Conservation (phyloP, 2,888 invertebrate genomes). For the Atrina japonica region DNA sequence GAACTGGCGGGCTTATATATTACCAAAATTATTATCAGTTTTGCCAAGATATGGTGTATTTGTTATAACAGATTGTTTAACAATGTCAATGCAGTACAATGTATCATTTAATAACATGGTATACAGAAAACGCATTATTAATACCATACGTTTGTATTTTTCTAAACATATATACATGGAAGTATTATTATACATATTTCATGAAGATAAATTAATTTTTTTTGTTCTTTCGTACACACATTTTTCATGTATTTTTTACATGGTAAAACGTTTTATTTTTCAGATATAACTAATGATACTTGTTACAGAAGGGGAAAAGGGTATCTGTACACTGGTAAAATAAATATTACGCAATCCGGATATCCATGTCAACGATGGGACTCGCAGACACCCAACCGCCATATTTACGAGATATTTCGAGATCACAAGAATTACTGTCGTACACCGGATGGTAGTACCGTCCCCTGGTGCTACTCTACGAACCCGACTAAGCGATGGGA, state of each 20-base stretch:
- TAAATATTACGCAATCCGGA: conserved; percentile 18
- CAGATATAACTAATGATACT: neutral
- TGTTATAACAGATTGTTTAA: too few species aligned
- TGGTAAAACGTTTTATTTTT: neutral
- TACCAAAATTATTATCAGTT: too few species aligned
- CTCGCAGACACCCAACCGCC: conserved; percentile 18
- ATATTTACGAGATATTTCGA: neutral
- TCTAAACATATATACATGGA: too few species aligned
- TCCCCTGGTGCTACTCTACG: conserved; percentile 24
- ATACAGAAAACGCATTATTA: too few species aligned
- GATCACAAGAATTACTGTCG: conserved; percentile 18
- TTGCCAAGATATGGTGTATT: too few species aligned
- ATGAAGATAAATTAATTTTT: too few species aligned
- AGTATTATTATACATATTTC: too few species aligned
- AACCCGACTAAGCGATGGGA: conserved; percentile 10
- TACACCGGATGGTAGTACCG: conserved; percentile 6
- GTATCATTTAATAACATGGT: too few species aligned
- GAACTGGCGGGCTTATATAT: too few species aligned
- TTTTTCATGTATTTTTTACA: neutral
- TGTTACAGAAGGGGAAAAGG: neutral
- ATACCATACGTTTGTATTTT: too few species aligned
- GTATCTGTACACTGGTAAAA: conserved; percentile 3
- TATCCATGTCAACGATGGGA: conserved; percentile 27
- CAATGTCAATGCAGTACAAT: too few species aligned
- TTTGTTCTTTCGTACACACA: too few species aligned